These are phyloP conservation scores for Hiodon alosoides DNA, from an alignment of 2,113 vertebrate species.

Conservation along the genomic window DNA sequence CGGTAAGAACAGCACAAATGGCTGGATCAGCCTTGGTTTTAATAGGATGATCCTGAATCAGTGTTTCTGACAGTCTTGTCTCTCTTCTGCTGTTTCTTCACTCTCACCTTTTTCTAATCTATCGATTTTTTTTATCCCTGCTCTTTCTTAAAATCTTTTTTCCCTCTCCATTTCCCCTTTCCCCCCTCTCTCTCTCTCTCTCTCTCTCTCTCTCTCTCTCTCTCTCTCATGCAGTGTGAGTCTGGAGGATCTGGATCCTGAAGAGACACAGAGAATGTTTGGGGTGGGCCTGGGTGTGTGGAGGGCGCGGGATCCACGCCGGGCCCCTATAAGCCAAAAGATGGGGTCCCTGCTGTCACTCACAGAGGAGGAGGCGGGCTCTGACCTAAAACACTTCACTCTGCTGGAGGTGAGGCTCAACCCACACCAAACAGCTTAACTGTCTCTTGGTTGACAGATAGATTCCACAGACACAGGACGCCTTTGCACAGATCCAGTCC, in stretches of 20 bases:
- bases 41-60: not conserved
- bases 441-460: not conserved
- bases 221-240: conserved; percentile 33
- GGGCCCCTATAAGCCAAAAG: conserved; percentile 40
- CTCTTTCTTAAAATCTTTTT: not conserved
- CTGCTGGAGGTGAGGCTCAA: conserved; percentile 30
- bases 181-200: not conserved
- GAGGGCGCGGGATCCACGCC: conserved; percentile 34
- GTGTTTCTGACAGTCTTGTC: not conserved
- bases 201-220: not conserved
- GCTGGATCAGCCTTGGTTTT: not conserved
- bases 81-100: not conserved
- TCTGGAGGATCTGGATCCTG: conserved; percentile 33
- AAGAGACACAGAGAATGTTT: conserved; percentile 34
- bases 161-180: not conserved
- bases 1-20: not conserved
- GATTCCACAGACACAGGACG: not conserved
- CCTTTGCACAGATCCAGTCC: not conserved
- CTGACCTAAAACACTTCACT: conserved; percentile 26
- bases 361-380: conserved; percentile 39
- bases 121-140: not conserved
- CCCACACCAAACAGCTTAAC: not conserved
- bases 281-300: conserved; percentile 19
- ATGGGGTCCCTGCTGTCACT: conserved; percentile 42
- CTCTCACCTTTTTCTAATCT: not conserved